A percentile compares a stretch with the other conserved stretches of the same genome.
Evolutionary conservation across 2,113 vertebrate genomes (phyloP).

Genomic region (Callocephalon fimbriatum): DNA sequence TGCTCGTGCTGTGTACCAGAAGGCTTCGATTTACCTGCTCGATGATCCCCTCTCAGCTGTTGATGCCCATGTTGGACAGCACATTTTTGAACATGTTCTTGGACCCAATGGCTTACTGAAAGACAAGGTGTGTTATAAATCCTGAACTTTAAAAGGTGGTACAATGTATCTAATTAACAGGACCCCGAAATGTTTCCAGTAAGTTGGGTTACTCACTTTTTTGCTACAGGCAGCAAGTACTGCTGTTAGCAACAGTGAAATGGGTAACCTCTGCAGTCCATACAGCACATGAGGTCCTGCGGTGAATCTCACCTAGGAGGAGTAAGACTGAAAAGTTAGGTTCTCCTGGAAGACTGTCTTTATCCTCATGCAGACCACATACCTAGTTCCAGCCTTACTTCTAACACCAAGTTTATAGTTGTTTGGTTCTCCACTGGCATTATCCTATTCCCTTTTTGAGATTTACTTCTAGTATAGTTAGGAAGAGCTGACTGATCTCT

Average conservation of each 20-base stretch:
- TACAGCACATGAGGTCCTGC: background rate
- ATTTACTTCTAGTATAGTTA: background rate
- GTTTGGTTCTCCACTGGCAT: background rate
- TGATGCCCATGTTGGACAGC: conserved; percentile 89
- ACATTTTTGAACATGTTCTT: conserved; percentile 91
- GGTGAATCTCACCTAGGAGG: background rate
- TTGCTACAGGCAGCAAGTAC: background rate
- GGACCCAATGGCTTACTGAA: conserved; percentile 89
- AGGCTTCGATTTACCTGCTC: conserved; percentile 87
- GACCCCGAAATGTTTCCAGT: background rate
- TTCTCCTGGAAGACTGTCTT: background rate
- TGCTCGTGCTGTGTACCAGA: conserved; percentile 90
- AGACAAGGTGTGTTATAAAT: conserved; percentile 79
- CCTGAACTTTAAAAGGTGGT: background rate
- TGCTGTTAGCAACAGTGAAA: background rate
- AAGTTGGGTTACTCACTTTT: background rate
- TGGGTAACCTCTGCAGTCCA: background rate
- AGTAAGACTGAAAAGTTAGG: background rate
- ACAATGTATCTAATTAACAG: background rate
- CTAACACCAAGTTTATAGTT: background rate
- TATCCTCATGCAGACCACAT: background rate
- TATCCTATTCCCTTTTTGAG: background rate
- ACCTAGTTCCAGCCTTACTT: background rate
- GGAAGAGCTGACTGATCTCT: background rate
- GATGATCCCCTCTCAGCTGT: conserved; percentile 93